Base-by-base conservation (phyloP, 2,797 vertebrate genomes). In the Gymnothorax javanicus region DNA sequence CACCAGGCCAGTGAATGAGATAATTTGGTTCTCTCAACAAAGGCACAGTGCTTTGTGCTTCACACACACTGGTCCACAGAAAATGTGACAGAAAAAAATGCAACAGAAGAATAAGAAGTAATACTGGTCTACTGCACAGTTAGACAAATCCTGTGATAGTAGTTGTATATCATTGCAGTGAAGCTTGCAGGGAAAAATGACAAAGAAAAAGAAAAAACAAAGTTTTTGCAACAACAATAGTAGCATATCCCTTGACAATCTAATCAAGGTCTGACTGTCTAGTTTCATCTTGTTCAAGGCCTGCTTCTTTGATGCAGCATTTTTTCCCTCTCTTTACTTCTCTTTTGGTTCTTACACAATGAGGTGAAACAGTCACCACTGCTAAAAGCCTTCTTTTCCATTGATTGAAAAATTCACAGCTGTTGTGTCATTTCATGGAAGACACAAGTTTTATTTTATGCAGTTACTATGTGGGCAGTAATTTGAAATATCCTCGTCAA, bases 251-350 rank as follows among this genome's bases (percentile, higher is more conserved):
- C 75, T 27, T 71, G n/a, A 82, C 11, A 58, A 81, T 5, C 62
- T 7, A 23, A 23, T 64, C 62, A 64, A 64, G 62, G 62, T 4
- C 4, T 64, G 64, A n/a, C 64, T 67, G 64, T 67, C 0, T n/a
- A 67, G 64, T 67, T 67, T 67, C 64, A 67, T 67, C 64, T n/a
- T 67, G 23, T 67, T 67, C 64, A 50, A 75, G 73, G 33, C 73
- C 50, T 50, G 27, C 50, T 75, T 75, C 12, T 27, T 25, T n/a
- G n/a, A 25, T 73, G 60, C 23, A 17, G 17, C 17, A 17, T 43
- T 75, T 27, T 75, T 75, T 20, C 27, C 6, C 12, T n/a, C n/a
- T n/a, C n/a, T n/a, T n/a, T n/a, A n/a, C 23, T 4, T 5, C 33
- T 75, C 50, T 15, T 43, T 33, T 33, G 27, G 27, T 27, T 75